Evolutionary conservation across 2,797 vertebrate species (phyloP).

Genomic region (Bufotes viridis): DNA sequence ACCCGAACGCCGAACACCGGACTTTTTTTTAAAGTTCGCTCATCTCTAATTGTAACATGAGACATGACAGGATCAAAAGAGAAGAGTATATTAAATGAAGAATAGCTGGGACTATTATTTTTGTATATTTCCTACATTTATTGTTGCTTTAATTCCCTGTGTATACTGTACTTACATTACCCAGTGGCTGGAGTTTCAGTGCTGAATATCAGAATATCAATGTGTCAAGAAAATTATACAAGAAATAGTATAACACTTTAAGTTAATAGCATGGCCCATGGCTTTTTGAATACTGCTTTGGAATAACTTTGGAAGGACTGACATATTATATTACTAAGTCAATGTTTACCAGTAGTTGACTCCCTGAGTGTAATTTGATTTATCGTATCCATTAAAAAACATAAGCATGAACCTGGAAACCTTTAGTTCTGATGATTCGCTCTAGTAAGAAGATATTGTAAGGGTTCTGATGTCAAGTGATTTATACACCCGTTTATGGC

Average conservation of each 20-base stretch:
- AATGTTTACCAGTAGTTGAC: conserved; percentile 33
- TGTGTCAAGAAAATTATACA: background rate
- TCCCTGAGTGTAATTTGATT: conserved; percentile 43
- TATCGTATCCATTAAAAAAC: conserved; percentile 40
- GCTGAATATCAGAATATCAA: background rate
- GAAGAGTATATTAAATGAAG: background rate
- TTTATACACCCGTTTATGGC: conserved; percentile 49
- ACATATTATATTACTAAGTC: conserved; percentile 46
- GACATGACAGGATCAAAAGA: background rate
- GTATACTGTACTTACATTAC: too few species aligned
- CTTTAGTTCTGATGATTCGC: conserved; percentile 24
- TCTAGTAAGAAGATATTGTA: conserved; percentile 20
- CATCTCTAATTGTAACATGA: background rate
- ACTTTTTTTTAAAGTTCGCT: too few species aligned
- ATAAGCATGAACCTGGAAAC: conserved; percentile 36
- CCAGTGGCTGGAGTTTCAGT: background rate
- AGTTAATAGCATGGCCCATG: background rate
- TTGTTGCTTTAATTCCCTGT: too few species aligned
- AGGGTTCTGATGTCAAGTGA: conserved; percentile 25
- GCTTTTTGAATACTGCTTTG: background rate
- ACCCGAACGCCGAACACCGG: too few species aligned
- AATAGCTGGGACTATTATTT: too few species aligned
- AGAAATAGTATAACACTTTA: background rate
- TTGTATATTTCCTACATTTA: too few species aligned
- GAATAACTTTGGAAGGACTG: background rate